phyloP scores from a whole-genome alignment of 1,140 invertebrate species.

The Bilobella aurantiaca region DNA sequence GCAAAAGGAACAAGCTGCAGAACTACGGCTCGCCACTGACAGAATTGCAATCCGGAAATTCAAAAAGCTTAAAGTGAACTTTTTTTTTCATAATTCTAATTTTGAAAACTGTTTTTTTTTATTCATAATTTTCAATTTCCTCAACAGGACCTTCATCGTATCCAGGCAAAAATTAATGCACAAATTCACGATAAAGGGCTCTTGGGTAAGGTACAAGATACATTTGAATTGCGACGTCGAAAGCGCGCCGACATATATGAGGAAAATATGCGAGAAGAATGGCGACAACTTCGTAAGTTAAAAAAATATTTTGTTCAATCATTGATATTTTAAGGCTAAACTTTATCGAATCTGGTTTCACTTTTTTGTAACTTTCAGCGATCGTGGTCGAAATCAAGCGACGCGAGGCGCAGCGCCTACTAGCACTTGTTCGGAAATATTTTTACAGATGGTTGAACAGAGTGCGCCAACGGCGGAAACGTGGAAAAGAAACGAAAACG shows the following conservation, averaged over 20 bases:
- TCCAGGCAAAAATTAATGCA: background rate
- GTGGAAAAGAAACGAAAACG: no score
- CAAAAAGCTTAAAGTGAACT: background rate
- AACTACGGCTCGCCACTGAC: background rate
- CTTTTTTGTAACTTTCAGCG: no score
- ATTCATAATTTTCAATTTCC: background rate
- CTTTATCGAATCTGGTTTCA: no score
- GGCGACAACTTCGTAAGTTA: background rate
- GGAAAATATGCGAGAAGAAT: background rate
- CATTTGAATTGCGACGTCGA: background rate
- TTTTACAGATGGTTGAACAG: no score
- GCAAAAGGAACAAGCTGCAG: background rate
- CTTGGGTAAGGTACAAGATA: background rate
- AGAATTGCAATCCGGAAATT: background rate
- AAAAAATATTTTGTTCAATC: no score
- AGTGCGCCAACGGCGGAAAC: no score
- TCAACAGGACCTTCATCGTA: background rate
- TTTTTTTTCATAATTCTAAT: background rate
- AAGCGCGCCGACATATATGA: background rate
- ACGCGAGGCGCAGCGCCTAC: no score
- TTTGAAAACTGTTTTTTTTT: background rate
- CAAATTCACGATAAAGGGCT: background rate
- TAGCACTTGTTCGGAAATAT: no score
- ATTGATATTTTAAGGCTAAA: no score
- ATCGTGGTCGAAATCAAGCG: no score